Percentiles rank a stretch among this genome's conserved stretches.
These are phyloP conservation scores for Epizoanthus ramosus DNA, from an alignment of 92 coral and sea anemone genomes.

Conservation along the genomic window DNA sequence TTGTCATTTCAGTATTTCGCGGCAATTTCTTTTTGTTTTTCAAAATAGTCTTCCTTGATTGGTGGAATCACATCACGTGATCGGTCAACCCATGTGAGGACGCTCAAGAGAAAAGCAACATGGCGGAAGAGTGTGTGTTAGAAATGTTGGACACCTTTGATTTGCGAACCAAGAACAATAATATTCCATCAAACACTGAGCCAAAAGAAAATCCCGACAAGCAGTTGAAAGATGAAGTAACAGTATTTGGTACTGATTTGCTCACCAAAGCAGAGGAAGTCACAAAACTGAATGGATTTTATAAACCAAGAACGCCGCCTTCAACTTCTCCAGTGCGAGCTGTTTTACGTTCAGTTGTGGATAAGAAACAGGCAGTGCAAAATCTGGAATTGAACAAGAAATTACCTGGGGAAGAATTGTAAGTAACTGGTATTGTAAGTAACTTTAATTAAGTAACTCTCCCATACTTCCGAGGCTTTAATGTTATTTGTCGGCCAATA, in stretches of 20 bases:
- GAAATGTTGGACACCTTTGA: constrained; percentile 18
- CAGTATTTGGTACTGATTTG: neutral
- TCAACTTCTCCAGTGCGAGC: constrained; percentile 46
- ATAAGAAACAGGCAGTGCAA: constrained; percentile 55
- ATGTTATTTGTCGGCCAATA: neutral
- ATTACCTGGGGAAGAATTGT: constrained; percentile 30
- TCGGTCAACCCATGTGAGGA: constrained; percentile 32
- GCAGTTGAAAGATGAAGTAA: neutral
- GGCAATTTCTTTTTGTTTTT: constrained; percentile 17
- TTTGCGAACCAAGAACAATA: constrained; percentile 24
- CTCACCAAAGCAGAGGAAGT: neutral
- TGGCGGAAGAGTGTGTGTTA: constrained; percentile 57
- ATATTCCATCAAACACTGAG: constrained; percentile 24
- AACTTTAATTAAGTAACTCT: neutral
- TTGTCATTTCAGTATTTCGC: constrained; percentile 9
- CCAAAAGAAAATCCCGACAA: constrained; percentile 27
- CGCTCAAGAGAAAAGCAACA: constrained; percentile 41
- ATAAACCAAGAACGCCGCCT: constrained; percentile 39
- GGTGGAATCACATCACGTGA: constrained; percentile 49
- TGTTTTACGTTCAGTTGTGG: constrained; percentile 60
- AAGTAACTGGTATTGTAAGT: constrained; percentile 33
- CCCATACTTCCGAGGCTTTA: neutral
- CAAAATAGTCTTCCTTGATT: constrained; percentile 18
- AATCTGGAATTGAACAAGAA: constrained; percentile 27
- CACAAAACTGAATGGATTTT: constrained; percentile 53